phyloP scores from a whole-genome alignment of 2,113 vertebrate genomes.

The Ageneiosus marmoratus region DNA sequence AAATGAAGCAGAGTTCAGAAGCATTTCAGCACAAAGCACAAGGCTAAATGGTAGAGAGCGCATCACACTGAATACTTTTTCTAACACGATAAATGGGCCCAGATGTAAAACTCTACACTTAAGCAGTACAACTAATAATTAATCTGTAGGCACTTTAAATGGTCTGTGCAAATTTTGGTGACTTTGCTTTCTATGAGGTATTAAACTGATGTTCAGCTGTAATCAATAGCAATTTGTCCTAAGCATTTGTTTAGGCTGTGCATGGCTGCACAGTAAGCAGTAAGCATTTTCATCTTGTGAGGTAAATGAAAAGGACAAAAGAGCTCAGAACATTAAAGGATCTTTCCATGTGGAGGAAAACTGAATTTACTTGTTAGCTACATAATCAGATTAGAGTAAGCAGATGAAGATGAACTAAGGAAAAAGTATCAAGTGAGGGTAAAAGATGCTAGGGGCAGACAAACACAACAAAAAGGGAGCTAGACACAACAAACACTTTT shows the following conservation, averaged over 20 bases:
- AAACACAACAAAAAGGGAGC: background rate
- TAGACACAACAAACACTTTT: background rate
- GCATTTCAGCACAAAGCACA: background rate
- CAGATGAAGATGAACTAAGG: background rate
- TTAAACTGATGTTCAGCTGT: background rate
- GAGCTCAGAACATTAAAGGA: background rate
- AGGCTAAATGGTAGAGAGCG: background rate
- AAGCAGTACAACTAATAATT: background rate
- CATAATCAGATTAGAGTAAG: background rate
- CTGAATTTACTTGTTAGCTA: background rate
- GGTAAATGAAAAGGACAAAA: background rate
- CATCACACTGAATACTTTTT: background rate
- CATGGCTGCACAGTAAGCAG: constrained; percentile 18
- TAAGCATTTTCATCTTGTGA: constrained; percentile 6
- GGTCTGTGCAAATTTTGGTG: background rate
- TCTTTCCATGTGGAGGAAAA: background rate
- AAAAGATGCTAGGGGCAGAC: background rate
- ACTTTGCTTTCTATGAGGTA: background rate
- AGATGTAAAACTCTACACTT: background rate
- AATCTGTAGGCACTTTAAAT: background rate
- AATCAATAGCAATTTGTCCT: constrained; percentile 38
- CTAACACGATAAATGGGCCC: background rate
- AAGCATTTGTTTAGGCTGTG: background rate
- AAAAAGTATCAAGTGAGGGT: background rate
- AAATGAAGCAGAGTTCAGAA: background rate